Conservation (phyloP, 2,113 vertebrate species). For the Tauraco erythrolophus region DNA sequence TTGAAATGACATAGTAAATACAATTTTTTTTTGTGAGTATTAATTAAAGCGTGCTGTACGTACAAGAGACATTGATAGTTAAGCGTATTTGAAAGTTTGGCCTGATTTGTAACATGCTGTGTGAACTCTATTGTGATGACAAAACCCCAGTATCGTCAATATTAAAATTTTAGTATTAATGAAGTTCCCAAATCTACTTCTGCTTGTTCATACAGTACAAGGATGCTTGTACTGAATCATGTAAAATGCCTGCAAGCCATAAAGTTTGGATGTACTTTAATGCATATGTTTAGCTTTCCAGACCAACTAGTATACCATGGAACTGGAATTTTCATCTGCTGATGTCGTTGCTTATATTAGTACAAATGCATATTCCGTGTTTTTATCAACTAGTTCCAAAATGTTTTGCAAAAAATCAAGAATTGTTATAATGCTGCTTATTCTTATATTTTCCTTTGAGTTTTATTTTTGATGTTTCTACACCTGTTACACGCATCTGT, state of each 20-base stretch:
- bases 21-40: not conserved
- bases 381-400: not conserved
- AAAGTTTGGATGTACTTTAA: not conserved
- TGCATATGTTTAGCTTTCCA: not conserved
- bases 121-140: not conserved
- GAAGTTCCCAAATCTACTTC: not conserved
- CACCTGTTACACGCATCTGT: rapidly evolving
- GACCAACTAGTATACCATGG: not conserved
- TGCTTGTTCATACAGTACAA: not conserved
- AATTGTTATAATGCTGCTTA: not conserved
- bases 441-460: not conserved
- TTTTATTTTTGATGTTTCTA: not conserved
- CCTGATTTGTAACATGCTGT: not conserved
- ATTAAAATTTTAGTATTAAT: not conserved
- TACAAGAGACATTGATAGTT: not conserved
- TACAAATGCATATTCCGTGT: not conserved
- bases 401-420: not conserved
- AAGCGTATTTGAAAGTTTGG: not conserved
- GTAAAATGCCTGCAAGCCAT: not conserved
- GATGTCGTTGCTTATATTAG: not conserved
- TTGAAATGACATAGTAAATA: not conserved
- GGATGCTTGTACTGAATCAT: not conserved
- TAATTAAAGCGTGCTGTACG: not conserved
- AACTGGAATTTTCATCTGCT: not conserved
- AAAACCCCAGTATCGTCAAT: not conserved